Conservation (phyloP, 2,797 vertebrate genomes). For the Catharus ustulatus region DNA sequence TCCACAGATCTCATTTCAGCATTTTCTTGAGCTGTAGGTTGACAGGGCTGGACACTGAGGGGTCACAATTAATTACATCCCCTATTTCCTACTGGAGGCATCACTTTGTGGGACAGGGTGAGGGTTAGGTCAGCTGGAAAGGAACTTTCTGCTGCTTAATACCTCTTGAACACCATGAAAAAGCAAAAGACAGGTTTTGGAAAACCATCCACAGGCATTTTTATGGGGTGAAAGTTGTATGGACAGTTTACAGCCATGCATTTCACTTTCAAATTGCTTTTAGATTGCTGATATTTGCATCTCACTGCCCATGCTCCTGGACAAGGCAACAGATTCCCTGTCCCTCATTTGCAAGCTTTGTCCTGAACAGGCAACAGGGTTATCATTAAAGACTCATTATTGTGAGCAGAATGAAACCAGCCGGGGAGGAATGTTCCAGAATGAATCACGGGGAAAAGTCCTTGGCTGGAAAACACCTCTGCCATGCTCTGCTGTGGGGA, state of each 20-base stretch:
- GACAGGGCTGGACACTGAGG: neutral
- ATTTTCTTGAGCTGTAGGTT: neutral
- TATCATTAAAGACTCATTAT: neutral
- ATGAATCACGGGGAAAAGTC: neutral
- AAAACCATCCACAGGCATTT: neutral
- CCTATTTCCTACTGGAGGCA: neutral
- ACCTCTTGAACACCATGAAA: neutral
- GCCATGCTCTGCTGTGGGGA: fast-evolving
- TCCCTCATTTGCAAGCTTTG: neutral
- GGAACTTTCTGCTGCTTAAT: neutral
- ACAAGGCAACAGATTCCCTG: neutral
- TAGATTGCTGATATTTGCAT: neutral
- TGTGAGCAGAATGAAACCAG: neutral
- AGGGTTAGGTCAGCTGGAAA: neutral
- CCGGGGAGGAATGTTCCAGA: neutral
- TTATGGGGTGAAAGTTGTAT: neutral
- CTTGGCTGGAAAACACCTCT: neutral
- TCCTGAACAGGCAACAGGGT: fast-evolving
- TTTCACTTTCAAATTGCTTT: neutral
- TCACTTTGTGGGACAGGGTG: neutral
- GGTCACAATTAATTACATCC: neutral
- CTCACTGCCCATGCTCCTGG: fast-evolving
- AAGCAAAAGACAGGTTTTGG: neutral
- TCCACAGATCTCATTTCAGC: neutral
- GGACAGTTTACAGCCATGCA: neutral